These are phyloP conservation scores for Anorthoa munda DNA, from an alignment of 2,888 invertebrate genomes.

Conservation along the genomic window DNA sequence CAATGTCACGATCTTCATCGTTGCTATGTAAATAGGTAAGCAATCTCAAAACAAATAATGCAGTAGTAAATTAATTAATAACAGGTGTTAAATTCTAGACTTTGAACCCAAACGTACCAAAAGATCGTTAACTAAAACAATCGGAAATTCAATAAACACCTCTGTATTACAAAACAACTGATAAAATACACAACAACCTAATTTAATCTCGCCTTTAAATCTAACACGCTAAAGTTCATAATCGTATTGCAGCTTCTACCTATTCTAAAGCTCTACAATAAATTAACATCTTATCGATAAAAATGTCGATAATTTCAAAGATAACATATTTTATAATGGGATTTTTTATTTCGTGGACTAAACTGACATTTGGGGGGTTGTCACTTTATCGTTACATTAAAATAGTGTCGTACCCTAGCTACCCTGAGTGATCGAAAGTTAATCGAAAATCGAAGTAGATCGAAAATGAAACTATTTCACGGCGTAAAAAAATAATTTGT, in stretches of 20 bases:
- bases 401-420: no score
- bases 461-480: no score
- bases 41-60: not conserved
- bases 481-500: no score
- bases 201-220: conserved; percentile 22
- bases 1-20: not conserved
- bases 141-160: not conserved
- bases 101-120: conserved; percentile 3
- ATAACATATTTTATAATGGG: no score
- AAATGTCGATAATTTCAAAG: conserved; percentile 9
- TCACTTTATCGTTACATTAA: no score
- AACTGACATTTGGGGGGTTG: no score
- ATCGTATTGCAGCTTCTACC: not conserved
- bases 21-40: not conserved
- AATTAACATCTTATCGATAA: conserved; percentile 4
- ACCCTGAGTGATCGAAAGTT: no score
- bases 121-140: not conserved
- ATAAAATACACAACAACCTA: conserved; percentile 2
- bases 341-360: no score
- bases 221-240: rapidly evolving
- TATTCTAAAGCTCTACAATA: not conserved
- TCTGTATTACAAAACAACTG: not conserved
- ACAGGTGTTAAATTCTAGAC: not conserved
- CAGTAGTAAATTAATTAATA: not conserved
- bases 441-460: no score